phyloP scores from a whole-genome alignment of 2,797 vertebrate species.

The Oreortyx pictus region DNA sequence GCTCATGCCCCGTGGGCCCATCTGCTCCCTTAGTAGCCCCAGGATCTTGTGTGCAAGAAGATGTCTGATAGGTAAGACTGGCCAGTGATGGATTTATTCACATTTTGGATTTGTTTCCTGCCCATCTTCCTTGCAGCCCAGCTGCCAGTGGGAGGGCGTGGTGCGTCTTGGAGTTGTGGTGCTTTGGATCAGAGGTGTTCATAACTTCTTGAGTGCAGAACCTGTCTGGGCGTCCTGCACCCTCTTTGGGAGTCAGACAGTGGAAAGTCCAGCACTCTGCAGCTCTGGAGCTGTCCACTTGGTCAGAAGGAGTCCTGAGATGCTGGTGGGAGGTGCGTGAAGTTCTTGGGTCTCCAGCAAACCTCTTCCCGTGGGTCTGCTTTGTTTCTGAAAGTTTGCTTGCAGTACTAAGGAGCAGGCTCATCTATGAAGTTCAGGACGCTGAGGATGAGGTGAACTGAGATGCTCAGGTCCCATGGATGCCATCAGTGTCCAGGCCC shows the following conservation, averaged over 20 bases:
- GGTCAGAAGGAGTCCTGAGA: not conserved
- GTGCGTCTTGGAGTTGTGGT: not conserved
- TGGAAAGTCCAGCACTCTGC: not conserved
- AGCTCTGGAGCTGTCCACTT: not conserved
- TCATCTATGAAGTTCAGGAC: not conserved
- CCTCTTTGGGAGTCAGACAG: conserved; percentile 8
- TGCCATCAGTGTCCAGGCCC: not conserved
- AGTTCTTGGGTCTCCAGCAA: not conserved
- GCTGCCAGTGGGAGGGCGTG: not conserved
- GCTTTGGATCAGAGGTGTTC: not conserved
- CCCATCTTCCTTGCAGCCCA: conserved; percentile 12
- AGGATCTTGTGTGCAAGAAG: not conserved
- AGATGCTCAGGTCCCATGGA: not conserved
- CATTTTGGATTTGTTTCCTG: not conserved
- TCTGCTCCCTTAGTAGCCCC: not conserved
- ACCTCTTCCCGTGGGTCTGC: not conserved
- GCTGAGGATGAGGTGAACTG: not conserved
- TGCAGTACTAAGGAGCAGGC: not conserved
- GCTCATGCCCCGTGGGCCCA: not conserved
- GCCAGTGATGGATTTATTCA: conserved; percentile 52
- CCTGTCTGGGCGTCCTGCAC: not conserved
- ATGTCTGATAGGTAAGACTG: not conserved
- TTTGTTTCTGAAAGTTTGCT: not conserved
- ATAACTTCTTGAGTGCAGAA: not conserved
- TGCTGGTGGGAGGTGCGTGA: not conserved